These are phyloP conservation scores for Micrasema longulum DNA, from an alignment of 1,140 invertebrate species.

Conservation along the genomic window DNA sequence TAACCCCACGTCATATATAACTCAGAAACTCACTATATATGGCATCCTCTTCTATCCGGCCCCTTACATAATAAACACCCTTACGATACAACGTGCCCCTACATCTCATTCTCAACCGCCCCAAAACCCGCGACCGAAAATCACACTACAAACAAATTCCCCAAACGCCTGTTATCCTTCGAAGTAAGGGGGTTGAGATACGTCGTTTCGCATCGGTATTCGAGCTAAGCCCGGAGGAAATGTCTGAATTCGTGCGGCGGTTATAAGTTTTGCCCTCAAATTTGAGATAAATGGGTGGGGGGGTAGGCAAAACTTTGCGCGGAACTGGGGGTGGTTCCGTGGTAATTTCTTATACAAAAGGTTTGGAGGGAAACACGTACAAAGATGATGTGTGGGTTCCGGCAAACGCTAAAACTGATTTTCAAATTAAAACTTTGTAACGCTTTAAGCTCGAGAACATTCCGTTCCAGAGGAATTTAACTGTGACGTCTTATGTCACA, in stretches of 20 bases:
- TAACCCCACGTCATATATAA: conserved; percentile 50
- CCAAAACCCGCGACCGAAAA: neutral
- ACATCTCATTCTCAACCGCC: conserved; percentile 17
- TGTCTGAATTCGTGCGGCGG: conserved; percentile 43
- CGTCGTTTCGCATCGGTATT: neutral
- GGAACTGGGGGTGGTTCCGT: conserved; percentile 38
- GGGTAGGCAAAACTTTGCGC: conserved; percentile 40
- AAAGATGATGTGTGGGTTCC: conserved; percentile 53
- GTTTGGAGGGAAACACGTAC: conserved; percentile 41
- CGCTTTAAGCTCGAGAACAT: neutral
- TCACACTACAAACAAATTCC: neutral
- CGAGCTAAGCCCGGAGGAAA: conserved; percentile 47
- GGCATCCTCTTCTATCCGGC: conserved; percentile 48
- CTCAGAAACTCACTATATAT: conserved; percentile 47
- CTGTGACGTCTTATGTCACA: too few relatives aligned
- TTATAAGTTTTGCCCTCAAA: conserved; percentile 42
- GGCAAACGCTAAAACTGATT: conserved; percentile 48
- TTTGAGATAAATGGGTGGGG: conserved; percentile 28
- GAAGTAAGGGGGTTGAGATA: neutral
- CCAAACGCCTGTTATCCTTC: conserved; percentile 5
- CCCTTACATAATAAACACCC: conserved; percentile 55
- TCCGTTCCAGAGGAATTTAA: too few relatives aligned
- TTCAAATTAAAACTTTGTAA: conserved; percentile 47
- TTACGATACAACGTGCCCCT: conserved; percentile 44
- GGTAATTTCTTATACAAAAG: conserved; percentile 56